Evolutionary conservation across 2,113 vertebrate species (phyloP).

Genomic region (Chrysochloris asiatica): DNA sequence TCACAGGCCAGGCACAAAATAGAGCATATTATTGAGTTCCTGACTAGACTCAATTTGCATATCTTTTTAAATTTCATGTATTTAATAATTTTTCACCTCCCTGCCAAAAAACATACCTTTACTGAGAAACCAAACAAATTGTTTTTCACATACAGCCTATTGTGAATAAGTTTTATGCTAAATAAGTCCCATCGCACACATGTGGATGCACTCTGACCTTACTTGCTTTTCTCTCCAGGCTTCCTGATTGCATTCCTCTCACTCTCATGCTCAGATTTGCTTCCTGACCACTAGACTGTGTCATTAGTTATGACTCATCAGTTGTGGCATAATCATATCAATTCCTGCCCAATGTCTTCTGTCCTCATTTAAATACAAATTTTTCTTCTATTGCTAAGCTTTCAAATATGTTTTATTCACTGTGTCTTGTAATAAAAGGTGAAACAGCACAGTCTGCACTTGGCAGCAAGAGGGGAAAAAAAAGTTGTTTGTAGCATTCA

Average conservation of each 20-base stretch:
- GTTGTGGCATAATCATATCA: constrained; percentile 71
- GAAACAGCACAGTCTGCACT: constrained; percentile 56
- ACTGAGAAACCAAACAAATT: not conserved
- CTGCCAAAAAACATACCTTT: not conserved
- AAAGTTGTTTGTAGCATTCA: not conserved
- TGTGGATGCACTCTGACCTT: not conserved
- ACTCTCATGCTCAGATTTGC: constrained; percentile 20
- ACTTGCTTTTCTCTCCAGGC: not conserved
- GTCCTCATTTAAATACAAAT: constrained; percentile 74
- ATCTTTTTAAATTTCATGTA: not conserved
- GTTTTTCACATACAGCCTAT: not conserved
- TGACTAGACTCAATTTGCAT: not conserved
- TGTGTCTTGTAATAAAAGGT: constrained; percentile 64
- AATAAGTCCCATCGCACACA: rapidly evolving
- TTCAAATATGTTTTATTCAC: constrained; percentile 74
- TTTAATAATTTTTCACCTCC: constrained; percentile 18
- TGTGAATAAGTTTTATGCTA: not conserved
- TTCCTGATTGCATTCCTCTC: constrained; percentile 22
- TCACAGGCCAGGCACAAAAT: not conserved
- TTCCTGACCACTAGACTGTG: constrained; percentile 63
- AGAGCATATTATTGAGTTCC: not conserved
- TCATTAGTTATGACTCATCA: constrained; percentile 74
- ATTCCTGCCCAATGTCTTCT: constrained; percentile 63
- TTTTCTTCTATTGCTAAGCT: constrained; percentile 64
- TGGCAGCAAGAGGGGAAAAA: constrained; percentile 1